These are phyloP conservation scores for Andrena marginata DNA, from an alignment of 2,888 invertebrate species.

Conservation along the genomic window DNA sequence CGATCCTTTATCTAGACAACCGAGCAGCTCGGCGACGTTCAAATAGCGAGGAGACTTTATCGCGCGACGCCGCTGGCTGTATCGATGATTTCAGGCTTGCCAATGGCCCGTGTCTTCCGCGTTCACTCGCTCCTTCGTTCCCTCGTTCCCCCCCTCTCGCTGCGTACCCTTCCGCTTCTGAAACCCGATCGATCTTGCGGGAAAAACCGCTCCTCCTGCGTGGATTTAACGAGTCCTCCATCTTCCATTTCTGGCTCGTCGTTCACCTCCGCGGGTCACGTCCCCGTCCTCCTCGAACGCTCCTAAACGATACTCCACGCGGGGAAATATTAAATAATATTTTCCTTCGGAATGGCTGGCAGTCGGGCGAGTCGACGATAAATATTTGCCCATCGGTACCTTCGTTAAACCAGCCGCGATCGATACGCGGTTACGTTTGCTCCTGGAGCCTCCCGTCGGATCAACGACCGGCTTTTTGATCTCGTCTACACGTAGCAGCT, in stretches of 20 bases:
- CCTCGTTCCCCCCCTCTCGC: not conserved
- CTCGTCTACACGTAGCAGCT: too few relatives aligned
- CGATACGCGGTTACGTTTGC: slow-evolving; percentile 1
- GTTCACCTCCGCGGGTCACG: not conserved
- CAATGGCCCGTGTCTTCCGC: slow-evolving; percentile 50
- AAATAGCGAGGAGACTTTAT: slow-evolving; percentile 45
- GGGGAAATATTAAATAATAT: slow-evolving; percentile 52
- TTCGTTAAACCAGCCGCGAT: slow-evolving; percentile 15
- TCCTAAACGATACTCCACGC: slow-evolving; percentile 37
- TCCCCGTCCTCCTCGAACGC: too few relatives aligned
- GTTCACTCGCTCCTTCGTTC: slow-evolving; percentile 1
- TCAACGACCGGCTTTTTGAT: too few relatives aligned
- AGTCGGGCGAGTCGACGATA: slow-evolving; percentile 31
- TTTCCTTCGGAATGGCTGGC: slow-evolving; percentile 38
- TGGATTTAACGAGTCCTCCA: not conserved
- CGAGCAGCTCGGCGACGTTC: slow-evolving; percentile 46
- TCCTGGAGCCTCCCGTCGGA: too few relatives aligned
- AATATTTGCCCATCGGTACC: slow-evolving; percentile 47
- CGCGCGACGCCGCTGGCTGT: slow-evolving; percentile 46
- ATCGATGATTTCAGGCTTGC: slow-evolving; percentile 59
- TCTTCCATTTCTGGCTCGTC: not conserved
- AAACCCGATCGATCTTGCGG: slow-evolving; percentile 31
- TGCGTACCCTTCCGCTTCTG: slow-evolving; percentile 11
- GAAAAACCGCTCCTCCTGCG: not conserved
- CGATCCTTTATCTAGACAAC: slow-evolving; percentile 62